phyloP scores from a whole-genome alignment of 2,113 vertebrate species.

The Daboia siamensis region DNA sequence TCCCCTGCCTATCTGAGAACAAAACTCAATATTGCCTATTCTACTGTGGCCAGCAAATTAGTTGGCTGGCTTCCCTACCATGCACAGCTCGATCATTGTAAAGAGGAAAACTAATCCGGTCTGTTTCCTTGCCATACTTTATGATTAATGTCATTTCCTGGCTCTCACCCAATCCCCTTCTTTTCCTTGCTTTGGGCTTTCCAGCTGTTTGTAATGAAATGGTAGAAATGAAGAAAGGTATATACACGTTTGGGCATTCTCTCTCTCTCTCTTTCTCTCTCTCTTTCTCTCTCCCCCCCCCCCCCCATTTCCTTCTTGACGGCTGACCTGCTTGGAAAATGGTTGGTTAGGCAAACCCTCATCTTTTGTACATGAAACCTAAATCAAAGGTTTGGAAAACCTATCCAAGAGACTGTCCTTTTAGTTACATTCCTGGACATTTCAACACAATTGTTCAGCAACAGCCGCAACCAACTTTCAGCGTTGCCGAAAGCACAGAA shows the following conservation, averaged over 20 bases:
- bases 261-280: neutral
- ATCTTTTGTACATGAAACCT: neutral
- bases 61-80: neutral
- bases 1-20: neutral
- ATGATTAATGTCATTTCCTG: slow-evolving; percentile 5
- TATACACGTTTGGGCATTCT: neutral
- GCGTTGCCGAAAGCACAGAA: neutral
- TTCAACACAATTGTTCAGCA: neutral
- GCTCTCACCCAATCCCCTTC: neutral
- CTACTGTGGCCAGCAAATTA: neutral
- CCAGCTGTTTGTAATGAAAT: neutral
- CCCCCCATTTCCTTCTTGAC: neutral
- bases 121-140: slow-evolving; percentile 2
- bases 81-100: neutral
- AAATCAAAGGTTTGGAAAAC: neutral
- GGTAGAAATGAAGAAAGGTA: neutral
- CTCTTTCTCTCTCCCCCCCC: too few relatives aligned
- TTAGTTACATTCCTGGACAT: neutral
- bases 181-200: neutral
- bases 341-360: neutral
- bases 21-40: neutral
- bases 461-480: neutral
- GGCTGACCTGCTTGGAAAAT: neutral
- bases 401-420: neutral
- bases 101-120: neutral